Evolutionary conservation across 2,113 vertebrate genomes (phyloP).

Genomic region (Guaruba guarouba): DNA sequence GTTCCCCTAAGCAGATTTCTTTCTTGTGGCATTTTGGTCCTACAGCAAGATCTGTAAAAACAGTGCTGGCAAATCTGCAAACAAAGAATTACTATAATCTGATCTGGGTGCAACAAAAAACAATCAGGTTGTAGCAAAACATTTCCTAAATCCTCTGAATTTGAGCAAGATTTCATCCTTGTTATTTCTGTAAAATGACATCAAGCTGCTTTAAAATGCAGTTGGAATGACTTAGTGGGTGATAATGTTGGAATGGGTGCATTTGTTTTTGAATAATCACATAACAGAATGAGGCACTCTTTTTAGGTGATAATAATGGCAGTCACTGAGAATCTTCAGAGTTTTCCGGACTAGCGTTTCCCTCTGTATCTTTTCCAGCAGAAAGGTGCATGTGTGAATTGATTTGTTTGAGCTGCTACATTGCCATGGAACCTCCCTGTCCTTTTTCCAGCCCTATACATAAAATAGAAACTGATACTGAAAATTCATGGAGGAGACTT

Average conservation of each 20-base stretch:
- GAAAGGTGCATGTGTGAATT: not conserved
- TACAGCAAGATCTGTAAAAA: not conserved
- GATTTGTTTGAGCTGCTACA: not conserved
- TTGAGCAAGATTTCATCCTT: not conserved
- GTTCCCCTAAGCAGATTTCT: not conserved
- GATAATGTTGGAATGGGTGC: not conserved
- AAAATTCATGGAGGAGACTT: not conserved
- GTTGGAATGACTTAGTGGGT: not conserved
- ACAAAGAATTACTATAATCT: constrained; percentile 6
- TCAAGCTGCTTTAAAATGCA: not conserved
- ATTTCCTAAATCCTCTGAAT: not conserved
- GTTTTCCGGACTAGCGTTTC: not conserved
- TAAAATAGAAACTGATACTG: not conserved
- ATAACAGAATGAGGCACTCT: not conserved
- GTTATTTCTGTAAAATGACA: not conserved
- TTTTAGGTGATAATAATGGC: not conserved
- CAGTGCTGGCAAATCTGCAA: not conserved
- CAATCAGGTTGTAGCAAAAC: not conserved
- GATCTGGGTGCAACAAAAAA: not conserved
- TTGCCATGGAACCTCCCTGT: not conserved
- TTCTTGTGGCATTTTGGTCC: not conserved
- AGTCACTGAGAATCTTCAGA: not conserved
- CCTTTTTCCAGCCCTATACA: not conserved
- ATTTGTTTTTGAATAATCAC: not conserved
- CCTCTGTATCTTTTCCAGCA: not conserved